Evolutionary conservation across 2,888 invertebrate species (phyloP), one percentile per base, ranked within the genome.

Genomic region (Synergus umbraculus): DNA sequence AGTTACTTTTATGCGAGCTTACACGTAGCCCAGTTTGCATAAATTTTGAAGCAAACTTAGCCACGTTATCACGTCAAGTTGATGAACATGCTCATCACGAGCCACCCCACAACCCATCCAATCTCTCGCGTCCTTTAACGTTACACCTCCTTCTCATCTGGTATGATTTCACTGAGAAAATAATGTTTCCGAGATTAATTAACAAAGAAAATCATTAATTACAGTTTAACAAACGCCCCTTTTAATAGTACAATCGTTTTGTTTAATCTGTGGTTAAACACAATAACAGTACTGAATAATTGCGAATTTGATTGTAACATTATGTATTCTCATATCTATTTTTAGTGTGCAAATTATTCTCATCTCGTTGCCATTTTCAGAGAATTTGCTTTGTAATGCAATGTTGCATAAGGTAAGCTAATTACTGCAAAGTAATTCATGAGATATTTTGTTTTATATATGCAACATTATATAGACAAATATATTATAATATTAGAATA

Each of bases 31-130:
- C 54, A 67, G 67, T 67, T 67, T 73, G 54, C 49, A 80, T 79
- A 78, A 76, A 49, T 80, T 67, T 77, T 67, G 77, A 41, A 67
- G 80, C 76, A 79, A 82, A 82, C 80, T 77, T 67, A 82, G 79
- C 76, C 77, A 60, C 13, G 76, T 76, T 76, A 76, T 73, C 49
- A 29, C 29, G 69, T 73, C 69, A 73, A 49, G 49, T 73, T 73
- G 46, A 73, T 73, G 69, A 73, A 73, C 69, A 73, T 73, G 49
- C 69, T 73, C 54, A 73, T 73, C 69, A 73, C 49, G 69, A 29
- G 10, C 46, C 12, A 29, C 9, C 15, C 69, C 29, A 46, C 18
- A 41, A 4, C 44, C 12, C 22, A 18, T 18, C 44, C 22, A 12
- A 41, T 44, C 8, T 80, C 76, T 76, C 66, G 69, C 76, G 44